These are phyloP conservation scores for Lottia scabra DNA, from an alignment of 2,888 invertebrate genomes.

Conservation along the genomic window DNA sequence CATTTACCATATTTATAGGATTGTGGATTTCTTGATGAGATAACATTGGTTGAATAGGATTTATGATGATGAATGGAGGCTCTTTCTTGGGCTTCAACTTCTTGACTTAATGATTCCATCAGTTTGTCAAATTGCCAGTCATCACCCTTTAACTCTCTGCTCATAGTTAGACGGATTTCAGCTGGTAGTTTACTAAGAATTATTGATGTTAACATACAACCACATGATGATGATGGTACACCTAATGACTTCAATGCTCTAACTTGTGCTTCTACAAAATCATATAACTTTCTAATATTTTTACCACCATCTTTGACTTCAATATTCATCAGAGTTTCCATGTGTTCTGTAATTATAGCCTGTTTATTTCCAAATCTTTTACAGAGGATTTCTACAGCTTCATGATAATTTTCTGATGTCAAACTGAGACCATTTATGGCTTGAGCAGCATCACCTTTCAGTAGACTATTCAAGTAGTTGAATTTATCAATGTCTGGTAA, in stretches of 20 bases:
- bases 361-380: neutral
- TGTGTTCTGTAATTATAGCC: neutral
- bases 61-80: neutral
- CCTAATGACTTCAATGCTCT: neutral
- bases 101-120: neutral
- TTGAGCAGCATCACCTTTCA: neutral
- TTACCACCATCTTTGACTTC: neutral
- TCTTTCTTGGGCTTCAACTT: neutral
- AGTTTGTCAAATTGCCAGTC: neutral
- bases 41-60: neutral
- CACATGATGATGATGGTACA: neutral
- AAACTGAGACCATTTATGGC: neutral
- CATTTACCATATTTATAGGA: neutral
- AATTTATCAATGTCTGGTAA: neutral
- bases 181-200: neutral
- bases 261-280: neutral
- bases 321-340: neutral
- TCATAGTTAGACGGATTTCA: neutral
- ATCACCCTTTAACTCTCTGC: neutral
- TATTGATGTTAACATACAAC: neutral
- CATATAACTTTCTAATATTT: neutral
- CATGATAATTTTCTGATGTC: neutral
- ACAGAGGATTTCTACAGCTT: neutral
- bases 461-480: neutral
- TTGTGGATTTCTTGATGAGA: neutral